Conservation (phyloP, 2,113 vertebrate genomes). For the Tetrax tetrax region DNA sequence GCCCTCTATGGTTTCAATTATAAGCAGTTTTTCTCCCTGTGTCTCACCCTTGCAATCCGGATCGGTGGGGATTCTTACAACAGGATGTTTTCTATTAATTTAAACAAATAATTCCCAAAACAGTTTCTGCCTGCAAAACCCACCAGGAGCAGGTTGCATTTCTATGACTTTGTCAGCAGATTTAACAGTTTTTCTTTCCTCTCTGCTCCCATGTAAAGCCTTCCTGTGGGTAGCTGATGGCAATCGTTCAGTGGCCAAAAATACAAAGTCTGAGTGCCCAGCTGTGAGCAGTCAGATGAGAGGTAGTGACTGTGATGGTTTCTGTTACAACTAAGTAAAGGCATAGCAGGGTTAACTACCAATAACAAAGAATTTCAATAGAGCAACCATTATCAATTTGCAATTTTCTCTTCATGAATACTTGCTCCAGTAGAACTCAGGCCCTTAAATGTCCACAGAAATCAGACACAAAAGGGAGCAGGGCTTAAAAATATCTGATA, state of each 20-base stretch:
- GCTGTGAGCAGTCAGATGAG: not conserved
- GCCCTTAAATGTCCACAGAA: not conserved
- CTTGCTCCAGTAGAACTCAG: not conserved
- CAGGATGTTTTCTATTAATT: not conserved
- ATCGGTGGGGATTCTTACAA: not conserved
- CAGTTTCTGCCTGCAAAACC: not conserved
- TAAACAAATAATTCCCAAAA: not conserved
- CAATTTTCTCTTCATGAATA: not conserved
- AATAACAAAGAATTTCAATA: not conserved
- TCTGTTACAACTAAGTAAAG: not conserved
- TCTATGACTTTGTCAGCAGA: not conserved
- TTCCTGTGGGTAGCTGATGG: conserved; percentile 11
- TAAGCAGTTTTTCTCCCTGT: not conserved
- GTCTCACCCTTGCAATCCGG: not conserved
- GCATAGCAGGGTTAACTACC: not conserved
- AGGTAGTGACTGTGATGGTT: not conserved
- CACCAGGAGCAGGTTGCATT: not conserved
- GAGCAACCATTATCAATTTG: not conserved
- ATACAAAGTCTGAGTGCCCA: not conserved
- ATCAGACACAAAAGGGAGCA: not conserved
- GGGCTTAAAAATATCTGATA: not conserved
- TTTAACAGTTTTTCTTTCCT: not conserved
- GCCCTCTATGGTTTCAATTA: not conserved
- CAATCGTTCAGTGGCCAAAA: not conserved
- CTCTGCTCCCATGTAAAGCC: not conserved